Evolutionary conservation across 2,797 vertebrate species (phyloP).

Genomic region (Peromyscus attwateri): DNA sequence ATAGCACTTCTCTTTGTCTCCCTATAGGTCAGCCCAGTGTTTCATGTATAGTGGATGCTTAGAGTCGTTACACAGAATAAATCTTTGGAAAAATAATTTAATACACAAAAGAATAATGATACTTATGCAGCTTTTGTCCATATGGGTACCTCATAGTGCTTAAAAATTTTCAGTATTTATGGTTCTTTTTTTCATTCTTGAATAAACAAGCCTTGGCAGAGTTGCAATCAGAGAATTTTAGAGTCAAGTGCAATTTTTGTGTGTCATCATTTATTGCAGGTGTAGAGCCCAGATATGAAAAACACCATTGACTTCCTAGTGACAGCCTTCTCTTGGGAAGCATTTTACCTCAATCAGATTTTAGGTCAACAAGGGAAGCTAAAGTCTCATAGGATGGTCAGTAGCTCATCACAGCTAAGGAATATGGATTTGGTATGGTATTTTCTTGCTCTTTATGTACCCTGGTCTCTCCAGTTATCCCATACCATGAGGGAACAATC

Average conservation of each 20-base stretch:
- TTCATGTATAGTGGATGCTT: background rate
- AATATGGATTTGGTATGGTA: background rate
- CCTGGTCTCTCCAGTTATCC: background rate
- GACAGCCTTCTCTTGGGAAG: background rate
- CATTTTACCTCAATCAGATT: background rate
- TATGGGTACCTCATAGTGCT: background rate
- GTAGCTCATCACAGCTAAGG: no score
- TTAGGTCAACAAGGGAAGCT: background rate
- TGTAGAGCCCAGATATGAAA: background rate
- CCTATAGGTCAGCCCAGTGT: background rate
- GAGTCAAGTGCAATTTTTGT: background rate
- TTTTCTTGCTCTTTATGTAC: background rate
- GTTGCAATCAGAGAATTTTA: background rate
- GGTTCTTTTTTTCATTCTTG: background rate
- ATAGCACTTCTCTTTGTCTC: background rate
- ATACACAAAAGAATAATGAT: background rate
- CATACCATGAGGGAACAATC: background rate
- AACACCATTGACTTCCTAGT: background rate
- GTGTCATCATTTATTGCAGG: background rate
- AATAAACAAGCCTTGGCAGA: background rate
- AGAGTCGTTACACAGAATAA: background rate
- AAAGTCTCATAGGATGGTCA: background rate
- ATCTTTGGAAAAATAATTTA: conserved; percentile 3
- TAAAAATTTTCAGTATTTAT: background rate
- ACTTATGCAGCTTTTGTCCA: background rate